Base-by-base conservation (phyloP, 2,888 invertebrate species). In the Nyleta sp. region DNA sequence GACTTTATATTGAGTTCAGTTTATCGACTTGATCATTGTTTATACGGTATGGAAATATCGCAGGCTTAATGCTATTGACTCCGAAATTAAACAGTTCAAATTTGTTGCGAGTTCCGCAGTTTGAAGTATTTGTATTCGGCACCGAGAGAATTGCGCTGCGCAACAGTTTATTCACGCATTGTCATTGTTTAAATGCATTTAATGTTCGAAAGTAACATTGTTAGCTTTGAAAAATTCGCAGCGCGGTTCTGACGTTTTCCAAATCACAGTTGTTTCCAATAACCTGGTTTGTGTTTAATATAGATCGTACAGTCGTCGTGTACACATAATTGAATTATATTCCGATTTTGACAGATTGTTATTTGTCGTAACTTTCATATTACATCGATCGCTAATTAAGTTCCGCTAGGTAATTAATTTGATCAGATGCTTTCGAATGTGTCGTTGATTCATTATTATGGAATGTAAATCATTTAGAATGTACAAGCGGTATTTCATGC, bases 1-100 rank as follows among this genome's bases (percentile, higher is more conserved):
- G 64, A 75, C 57, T 75, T 70, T 68, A 75, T 68, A 70, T 75
- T 70, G 50, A 70, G 42, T 75, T 64, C 40, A 38, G 50, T 70
- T 62, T 62, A 55, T 62, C 55, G 65, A 75, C 62, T 75, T 57
- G 55, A 75, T 55, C 64, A 55, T 42, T 62, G 68, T 68, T 60
- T 60, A 33, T 44, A 28, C 59, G 24, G 52, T 46, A 53, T 38
- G 46, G 60, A 67, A 67, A 67, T 67, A 67, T 74, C 20, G 44
- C 18, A 8, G 33, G 52, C 35, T 50, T 52, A 33, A 65, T 59
- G 59, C 52, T 18, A 48, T 40, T 57, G 57, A 73, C 18, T 53
- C 28, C 35, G 38, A 74, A 74, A 74, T 60, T 67, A 46, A 59
- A 53, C 52, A 35, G 65, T 65, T 65, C n/a, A 5, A 52, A 40